Conservation (phyloP, 2,797 vertebrate species). For the Tamandua tetradactyla region DNA sequence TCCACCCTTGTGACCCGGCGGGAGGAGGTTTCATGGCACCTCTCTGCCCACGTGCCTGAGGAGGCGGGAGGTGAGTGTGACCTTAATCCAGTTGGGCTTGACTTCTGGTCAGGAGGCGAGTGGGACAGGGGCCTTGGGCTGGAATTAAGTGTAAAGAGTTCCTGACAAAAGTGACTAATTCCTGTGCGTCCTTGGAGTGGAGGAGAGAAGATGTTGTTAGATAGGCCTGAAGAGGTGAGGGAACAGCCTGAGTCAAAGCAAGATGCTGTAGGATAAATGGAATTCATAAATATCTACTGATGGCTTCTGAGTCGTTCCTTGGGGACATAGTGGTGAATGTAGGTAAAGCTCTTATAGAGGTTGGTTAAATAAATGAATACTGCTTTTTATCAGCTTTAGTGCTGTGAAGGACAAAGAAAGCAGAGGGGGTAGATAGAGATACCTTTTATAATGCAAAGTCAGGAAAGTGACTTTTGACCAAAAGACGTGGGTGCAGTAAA, state of each 20-base stretch:
- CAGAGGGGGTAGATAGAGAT: not conserved
- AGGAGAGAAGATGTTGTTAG: not conserved
- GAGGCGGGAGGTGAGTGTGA: not conserved
- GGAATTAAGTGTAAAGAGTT: not conserved
- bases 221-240: not conserved
- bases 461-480: not conserved
- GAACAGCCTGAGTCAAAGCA: not conserved
- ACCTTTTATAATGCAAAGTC: not conserved
- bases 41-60: not conserved
- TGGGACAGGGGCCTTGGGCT: accelerated
- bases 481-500: not conserved
- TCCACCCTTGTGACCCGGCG: not conserved
- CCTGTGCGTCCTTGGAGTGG: accelerated
- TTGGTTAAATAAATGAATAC: not conserved
- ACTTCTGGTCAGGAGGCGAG: not conserved
- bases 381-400: not conserved
- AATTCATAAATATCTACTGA: not conserved
- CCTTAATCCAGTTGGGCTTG: not conserved
- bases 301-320: accelerated
- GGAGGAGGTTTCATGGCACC: not conserved
- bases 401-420: not conserved
- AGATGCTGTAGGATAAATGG: not conserved
- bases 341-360: not conserved
- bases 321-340: not conserved
- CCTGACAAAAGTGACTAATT: not conserved